Evolutionary conservation across 1,140 invertebrate genomes (phyloP), one percentile per base, ranked within the genome.

Genomic region (Homalodisca vitripennis): DNA sequence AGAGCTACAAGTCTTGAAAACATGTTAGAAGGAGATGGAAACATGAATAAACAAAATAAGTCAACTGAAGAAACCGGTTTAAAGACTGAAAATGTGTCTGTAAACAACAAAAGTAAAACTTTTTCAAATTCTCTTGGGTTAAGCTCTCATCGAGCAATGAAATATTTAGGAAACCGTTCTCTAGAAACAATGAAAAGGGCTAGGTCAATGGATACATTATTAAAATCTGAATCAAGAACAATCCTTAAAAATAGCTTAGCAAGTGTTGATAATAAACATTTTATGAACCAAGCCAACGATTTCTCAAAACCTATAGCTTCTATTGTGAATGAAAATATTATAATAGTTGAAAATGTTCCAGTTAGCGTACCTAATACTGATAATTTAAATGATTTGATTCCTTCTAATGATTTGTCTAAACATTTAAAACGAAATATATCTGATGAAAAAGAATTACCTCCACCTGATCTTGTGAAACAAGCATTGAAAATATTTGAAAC

Each of bases 1-100:
- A 84, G 92, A 62, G 92, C 92, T 10, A 88, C 92, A 17, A 93
- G 91, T 71, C 82, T 97, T 51, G 93, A 96, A 78, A 91, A 95
- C 76, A 79, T 92, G 17, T 78, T 95, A 17, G 92, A 94, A 71
- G 87, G 91, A 64, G 84, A 87, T 53, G 81, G 84, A 10, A 69
- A 32, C 22, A 3, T 22, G 29, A 66, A 66, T 6, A 31, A 66
- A 47, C 10, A 26, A 46, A 66, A 24, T 17, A 65, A 69, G 17
- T 29, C 55, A 22, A 48, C 29, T n/a, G 26, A 34, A 20, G 46
- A 24, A 24, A 20, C 32, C 0, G 22, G 20, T 12, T 26, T 41
- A 3, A 70, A 68, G 31, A 67, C 32, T 22, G 69, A 70, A 34
- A 64, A 47, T 66, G 17, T 26, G 1, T 24, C 27, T 47, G 20